Percentiles rank a stretch among this genome's conserved stretches.
Conservation (phyloP, 2,888 invertebrate genomes). For the Eristalis pertinax region DNA sequence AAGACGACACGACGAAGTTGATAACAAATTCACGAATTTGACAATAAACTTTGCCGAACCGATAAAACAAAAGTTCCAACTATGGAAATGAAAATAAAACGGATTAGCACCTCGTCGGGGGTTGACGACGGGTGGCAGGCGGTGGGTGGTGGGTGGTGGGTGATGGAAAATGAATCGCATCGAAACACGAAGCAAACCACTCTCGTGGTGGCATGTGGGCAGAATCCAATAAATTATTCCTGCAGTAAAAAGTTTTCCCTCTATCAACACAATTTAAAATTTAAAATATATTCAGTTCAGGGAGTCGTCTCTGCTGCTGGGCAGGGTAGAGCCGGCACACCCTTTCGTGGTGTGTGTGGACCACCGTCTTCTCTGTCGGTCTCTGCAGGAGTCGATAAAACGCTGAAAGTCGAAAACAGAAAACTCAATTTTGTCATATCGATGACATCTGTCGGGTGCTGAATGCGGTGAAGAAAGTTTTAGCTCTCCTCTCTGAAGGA, state of each 20-base stretch:
- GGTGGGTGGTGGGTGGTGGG: not conserved
- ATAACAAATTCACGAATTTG: constrained; percentile 37
- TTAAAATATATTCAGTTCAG: constrained; percentile 34
- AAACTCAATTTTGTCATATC: constrained; percentile 68
- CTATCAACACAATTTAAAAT: constrained; percentile 58
- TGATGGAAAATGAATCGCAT: constrained; percentile 25
- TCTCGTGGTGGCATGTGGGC: not conserved
- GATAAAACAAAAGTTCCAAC: constrained; percentile 45
- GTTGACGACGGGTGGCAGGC: too few relatives aligned
- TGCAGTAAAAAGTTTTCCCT: constrained; percentile 39
- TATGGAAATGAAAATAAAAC: constrained; percentile 43
- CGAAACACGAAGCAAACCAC: constrained; percentile 48
- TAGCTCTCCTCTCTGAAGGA: constrained; percentile 1
- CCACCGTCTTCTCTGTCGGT: not conserved
- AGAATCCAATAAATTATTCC: constrained; percentile 63
- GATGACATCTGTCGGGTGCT: constrained; percentile 61
- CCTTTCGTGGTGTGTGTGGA: not conserved
- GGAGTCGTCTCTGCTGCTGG: not conserved
- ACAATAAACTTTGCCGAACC: constrained; percentile 57
- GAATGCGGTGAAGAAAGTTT: constrained; percentile 36
- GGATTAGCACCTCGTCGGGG: constrained; percentile 55
- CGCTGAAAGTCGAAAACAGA: constrained; percentile 55
- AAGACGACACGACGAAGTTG: constrained; percentile 15
- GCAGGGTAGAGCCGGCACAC: not conserved
- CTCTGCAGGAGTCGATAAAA: constrained; percentile 46